Percentiles rank a stretch among this genome's conserved stretches.
Evolutionary conservation across 2,888 invertebrate genomes (phyloP).

Genomic region (Drosophila lacicola): DNA sequence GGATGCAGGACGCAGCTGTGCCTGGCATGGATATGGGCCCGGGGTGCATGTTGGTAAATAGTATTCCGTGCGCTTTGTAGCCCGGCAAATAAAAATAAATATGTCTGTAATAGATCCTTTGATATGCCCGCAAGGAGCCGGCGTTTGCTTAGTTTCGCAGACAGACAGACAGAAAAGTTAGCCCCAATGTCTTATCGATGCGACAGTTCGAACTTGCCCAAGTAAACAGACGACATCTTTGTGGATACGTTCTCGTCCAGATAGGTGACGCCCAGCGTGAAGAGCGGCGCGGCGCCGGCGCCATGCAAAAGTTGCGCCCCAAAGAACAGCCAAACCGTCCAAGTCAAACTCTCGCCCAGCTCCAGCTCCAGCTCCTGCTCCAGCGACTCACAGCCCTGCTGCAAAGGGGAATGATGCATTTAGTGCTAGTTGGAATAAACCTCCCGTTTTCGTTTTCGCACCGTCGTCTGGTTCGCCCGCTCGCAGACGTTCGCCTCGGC

Average conservation of each 20-base stretch:
- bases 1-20: constrained; percentile 28
- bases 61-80: constrained; percentile 74
- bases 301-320: constrained; percentile 93
- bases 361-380: constrained; percentile 15
- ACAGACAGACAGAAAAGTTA: constrained; percentile 49
- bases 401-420: constrained; percentile 11
- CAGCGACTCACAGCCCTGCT: constrained; percentile 33
- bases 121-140: constrained; percentile 40
- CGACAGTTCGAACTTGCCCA: constrained; percentile 87
- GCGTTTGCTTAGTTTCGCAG: constrained; percentile 37
- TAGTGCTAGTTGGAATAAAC: constrained; percentile 5
- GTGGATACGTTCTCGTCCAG: constrained; percentile 95
- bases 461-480: constrained; percentile 48
- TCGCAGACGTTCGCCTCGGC: constrained; percentile 84
- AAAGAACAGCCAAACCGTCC: constrained; percentile 89
- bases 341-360: constrained; percentile 80
- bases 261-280: constrained; percentile 94
- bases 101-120: constrained; percentile 59
- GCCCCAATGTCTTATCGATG: constrained; percentile 61
- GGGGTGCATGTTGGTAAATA: constrained; percentile 66
- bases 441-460: not conserved
- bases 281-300: constrained; percentile 94
- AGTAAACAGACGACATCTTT: constrained; percentile 93
- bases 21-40: not conserved
- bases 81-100: constrained; percentile 71